A percentile compares a stretch with the other conserved stretches of the same genome.
Conservation (phyloP, 2,888 invertebrate genomes). For the Elegia similella region DNA sequence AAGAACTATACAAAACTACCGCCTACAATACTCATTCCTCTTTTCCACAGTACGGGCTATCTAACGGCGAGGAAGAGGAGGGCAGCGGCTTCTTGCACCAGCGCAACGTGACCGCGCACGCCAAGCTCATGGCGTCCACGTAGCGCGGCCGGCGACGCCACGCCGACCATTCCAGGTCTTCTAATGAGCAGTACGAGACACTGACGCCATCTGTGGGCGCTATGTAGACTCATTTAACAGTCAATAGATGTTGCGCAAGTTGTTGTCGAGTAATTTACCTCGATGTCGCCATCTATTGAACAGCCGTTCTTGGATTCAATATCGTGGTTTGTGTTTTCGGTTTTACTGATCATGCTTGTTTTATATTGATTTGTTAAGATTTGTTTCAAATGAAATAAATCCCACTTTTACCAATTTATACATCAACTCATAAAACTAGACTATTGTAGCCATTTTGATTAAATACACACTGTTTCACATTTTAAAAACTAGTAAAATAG, state of each 20-base stretch:
- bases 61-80: conserved; percentile 77
- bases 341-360: background rate
- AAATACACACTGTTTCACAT: background rate
- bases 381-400: too few relatives aligned
- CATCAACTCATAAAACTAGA: too few relatives aligned
- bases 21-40: background rate
- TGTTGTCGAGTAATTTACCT: too few relatives aligned
- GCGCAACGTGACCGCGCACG: conserved; percentile 91
- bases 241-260: conserved; percentile 3
- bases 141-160: conserved; percentile 60
- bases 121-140: conserved; percentile 92
- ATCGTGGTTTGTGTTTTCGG: background rate
- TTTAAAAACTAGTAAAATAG: background rate
- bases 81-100: conserved; percentile 90
- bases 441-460: too few relatives aligned
- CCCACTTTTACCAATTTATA: too few relatives aligned
- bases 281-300: background rate
- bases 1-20: too few relatives aligned
- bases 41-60: conserved; percentile 63
- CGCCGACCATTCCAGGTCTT: background rate
- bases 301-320: background rate
- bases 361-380: background rate
- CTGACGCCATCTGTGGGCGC: background rate
- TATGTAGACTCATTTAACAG: background rate
- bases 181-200: background rate